These are phyloP conservation scores for Chelonus formosanus DNA, from an alignment of 2,888 invertebrate genomes.

Conservation along the genomic window DNA sequence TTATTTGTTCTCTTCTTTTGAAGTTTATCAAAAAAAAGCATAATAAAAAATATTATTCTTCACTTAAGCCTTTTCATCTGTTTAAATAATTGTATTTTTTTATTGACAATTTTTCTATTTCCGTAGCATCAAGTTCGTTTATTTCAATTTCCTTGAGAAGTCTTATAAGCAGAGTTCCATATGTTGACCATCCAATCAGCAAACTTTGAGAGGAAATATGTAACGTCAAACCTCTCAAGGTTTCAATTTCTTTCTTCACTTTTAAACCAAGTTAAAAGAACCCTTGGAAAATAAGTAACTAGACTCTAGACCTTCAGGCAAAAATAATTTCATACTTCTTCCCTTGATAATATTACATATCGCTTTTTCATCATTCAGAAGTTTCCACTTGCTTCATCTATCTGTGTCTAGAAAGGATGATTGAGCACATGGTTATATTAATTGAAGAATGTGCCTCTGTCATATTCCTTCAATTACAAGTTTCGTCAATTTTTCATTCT, in stretches of 20 bases:
- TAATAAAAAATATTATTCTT: too few species aligned
- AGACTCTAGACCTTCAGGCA: too few species aligned
- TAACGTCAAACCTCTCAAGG: too few species aligned
- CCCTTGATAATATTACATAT: background rate
- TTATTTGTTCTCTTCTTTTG: too few species aligned
- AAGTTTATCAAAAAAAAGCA: too few species aligned
- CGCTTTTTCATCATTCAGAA: background rate
- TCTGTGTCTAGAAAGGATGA: background rate
- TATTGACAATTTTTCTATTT: too few species aligned
- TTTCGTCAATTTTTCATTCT: conserved; percentile 6
- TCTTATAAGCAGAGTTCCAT: conserved; percentile 1
- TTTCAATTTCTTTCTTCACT: background rate
- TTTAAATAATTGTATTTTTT: too few species aligned
- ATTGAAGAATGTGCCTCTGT: background rate
- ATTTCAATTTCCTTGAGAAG: conserved; percentile 13
- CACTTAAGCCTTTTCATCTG: too few species aligned
- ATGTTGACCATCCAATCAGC: background rate
- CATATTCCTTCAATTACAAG: conserved; percentile 14
- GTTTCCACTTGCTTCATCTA: background rate
- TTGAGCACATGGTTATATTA: background rate
- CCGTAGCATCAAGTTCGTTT: too few species aligned
- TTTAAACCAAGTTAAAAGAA: background rate
- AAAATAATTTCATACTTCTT: background rate
- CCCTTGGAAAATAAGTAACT: too few species aligned
- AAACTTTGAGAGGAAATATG: conserved; percentile 1